Evolutionary conservation across 2,888 invertebrate species (phyloP).

Genomic region (Polydrusus pterygomalis): DNA sequence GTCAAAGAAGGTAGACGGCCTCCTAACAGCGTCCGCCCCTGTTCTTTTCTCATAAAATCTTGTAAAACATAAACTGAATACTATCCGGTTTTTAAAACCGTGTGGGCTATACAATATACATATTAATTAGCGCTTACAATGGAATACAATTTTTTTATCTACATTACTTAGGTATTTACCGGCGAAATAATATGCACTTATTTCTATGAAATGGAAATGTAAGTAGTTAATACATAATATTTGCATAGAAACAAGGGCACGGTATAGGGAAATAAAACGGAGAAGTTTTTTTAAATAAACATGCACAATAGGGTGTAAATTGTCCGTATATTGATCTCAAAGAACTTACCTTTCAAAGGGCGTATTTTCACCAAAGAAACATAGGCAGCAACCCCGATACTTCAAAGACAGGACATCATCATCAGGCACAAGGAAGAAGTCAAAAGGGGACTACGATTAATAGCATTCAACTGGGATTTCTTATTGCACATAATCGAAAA

Average conservation of each 20-base stretch:
- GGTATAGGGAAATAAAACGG: conserved; percentile 3
- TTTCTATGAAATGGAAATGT: conserved; percentile 17
- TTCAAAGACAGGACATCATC: conserved; percentile 17
- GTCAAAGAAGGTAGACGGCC: conserved; percentile 55
- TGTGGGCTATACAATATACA: conserved; percentile 31
- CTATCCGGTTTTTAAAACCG: conserved; percentile 28
- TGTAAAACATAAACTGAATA: conserved; percentile 17
- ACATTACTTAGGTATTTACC: no score
- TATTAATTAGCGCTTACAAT: conserved; percentile 36
- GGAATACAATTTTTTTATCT: not conserved
- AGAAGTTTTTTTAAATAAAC: not conserved
- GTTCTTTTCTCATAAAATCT: conserved; percentile 16
- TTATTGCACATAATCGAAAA: conserved; percentile 30
- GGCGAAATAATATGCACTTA: conserved; percentile 32
- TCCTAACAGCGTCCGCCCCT: conserved; percentile 23
- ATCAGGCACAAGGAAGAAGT: conserved; percentile 30
- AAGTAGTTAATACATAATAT: conserved; percentile 25
- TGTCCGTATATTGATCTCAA: conserved; percentile 32
- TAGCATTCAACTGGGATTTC: conserved; percentile 11
- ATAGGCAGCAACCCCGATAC: conserved; percentile 29
- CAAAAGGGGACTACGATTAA: conserved; percentile 31
- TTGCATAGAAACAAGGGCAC: conserved; percentile 39
- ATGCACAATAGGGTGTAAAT: not conserved
- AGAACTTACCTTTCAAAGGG: conserved; percentile 37
- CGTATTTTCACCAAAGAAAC: conserved; percentile 34